Evolutionary conservation across 2,797 vertebrate species (phyloP).

Genomic region (Phaenicophaeus curvirostris): DNA sequence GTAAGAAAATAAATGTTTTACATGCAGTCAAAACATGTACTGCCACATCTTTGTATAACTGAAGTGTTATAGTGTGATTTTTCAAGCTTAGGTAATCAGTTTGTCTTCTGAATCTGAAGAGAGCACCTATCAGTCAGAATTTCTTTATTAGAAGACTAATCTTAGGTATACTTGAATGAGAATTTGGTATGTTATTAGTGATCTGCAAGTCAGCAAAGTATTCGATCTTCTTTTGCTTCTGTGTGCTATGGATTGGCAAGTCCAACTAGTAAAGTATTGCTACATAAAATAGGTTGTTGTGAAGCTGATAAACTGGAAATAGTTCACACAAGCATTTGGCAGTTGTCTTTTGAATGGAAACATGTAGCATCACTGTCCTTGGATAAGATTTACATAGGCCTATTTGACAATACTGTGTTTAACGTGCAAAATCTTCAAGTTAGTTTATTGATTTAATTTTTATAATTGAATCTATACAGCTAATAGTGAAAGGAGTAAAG

Average conservation of each 20-base stretch:
- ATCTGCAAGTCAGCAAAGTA: neutral
- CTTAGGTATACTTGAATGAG: neutral
- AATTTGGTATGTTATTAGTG: neutral
- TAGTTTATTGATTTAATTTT: neutral
- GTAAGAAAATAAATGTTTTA: constrained; percentile 75
- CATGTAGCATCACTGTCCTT: neutral
- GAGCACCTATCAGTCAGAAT: neutral
- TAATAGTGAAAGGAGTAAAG: constrained; percentile 85
- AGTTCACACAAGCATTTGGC: neutral
- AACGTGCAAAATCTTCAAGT: neutral
- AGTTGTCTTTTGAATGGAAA: neutral
- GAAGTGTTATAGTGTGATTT: neutral
- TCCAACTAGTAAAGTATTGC: neutral
- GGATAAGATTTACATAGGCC: neutral
- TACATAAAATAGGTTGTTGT: neutral
- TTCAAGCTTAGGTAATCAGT: neutral
- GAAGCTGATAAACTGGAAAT: neutral
- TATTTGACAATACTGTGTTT: neutral
- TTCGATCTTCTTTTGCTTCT: neutral
- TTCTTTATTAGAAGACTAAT: neutral
- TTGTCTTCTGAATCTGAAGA: neutral
- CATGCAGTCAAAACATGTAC: fast-evolving
- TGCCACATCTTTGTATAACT: neutral
- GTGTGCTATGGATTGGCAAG: neutral
- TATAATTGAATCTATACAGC: constrained; percentile 66